phyloP scores from a whole-genome alignment of 2,888 invertebrate genomes.

The Nasonovia ribisnigri region DNA sequence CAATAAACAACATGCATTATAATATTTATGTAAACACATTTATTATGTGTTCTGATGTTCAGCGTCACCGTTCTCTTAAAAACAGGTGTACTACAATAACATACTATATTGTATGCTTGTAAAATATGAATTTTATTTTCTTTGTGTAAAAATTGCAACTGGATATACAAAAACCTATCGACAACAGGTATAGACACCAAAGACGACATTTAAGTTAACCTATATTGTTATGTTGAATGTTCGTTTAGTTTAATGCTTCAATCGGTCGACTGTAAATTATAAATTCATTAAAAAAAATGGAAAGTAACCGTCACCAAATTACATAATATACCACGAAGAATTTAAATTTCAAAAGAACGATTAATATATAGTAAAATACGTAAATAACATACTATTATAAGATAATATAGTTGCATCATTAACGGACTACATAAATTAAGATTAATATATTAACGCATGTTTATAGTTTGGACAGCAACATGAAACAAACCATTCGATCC shows the following conservation, averaged over 20 bases:
- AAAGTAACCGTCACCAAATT: not conserved
- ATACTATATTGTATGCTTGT: not conserved
- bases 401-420: not conserved
- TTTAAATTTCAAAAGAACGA: not conserved
- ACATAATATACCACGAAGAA: not conserved
- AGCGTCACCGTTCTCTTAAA: not conserved
- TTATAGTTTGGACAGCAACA: no score
- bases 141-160: not conserved
- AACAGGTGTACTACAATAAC: constrained; percentile 41
- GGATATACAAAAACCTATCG: not conserved
- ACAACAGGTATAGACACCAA: not conserved
- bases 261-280: not conserved
- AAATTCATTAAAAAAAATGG: not conserved
- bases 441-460: no score
- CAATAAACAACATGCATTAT: constrained; percentile 48
- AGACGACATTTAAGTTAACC: not conserved
- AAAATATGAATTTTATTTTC: not conserved
- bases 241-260: not conserved
- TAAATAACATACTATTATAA: no score
- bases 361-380: not conserved
- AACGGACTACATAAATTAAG: not conserved
- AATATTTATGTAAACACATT: constrained; percentile 43
- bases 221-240: not conserved
- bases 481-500: not conserved
- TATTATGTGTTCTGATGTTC: not conserved